phyloP scores from a whole-genome alignment of 2,888 invertebrate genomes.

The Athalia rosae region DNA sequence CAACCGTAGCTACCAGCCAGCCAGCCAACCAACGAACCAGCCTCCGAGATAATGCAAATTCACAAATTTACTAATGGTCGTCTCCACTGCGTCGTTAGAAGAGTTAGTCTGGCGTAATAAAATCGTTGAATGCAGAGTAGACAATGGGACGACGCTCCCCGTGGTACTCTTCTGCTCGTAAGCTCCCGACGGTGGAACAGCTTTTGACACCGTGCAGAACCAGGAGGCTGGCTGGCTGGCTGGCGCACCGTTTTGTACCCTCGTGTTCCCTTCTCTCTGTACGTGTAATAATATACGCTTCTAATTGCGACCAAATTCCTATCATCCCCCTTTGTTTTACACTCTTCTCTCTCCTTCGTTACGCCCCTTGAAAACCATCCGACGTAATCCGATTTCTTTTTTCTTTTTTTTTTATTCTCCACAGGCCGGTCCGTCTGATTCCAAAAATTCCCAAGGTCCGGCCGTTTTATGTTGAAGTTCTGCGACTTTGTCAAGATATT shows the following conservation, averaged over 20 bases:
- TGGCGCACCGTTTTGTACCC: no score
- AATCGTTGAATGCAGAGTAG: conserved; percentile 66
- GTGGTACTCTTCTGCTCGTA: background rate
- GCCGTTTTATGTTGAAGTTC: no score
- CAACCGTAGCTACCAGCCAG: background rate
- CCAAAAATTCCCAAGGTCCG: no score
- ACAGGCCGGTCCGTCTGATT: no score
- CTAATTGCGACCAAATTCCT: no score
- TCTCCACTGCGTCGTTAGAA: conserved; percentile 62
- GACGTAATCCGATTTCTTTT: no score
- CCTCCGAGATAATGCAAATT: conserved; percentile 28
- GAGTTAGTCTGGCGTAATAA: conserved; percentile 66
- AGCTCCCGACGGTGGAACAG: background rate
- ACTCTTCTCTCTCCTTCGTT: background rate
- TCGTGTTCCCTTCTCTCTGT: no score
- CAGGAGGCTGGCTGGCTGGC: background rate
- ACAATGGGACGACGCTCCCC: conserved; percentile 58
- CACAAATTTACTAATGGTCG: conserved; percentile 38
- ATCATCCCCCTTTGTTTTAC: background rate
- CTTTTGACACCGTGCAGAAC: background rate
- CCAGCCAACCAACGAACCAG: background rate
- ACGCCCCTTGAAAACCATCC: background rate
- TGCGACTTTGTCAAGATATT: no score
- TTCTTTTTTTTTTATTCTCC: no score
- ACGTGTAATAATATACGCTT: no score